Evolutionary conservation across 1,140 invertebrate genomes (phyloP).

Genomic region (Papilio helenus): DNA sequence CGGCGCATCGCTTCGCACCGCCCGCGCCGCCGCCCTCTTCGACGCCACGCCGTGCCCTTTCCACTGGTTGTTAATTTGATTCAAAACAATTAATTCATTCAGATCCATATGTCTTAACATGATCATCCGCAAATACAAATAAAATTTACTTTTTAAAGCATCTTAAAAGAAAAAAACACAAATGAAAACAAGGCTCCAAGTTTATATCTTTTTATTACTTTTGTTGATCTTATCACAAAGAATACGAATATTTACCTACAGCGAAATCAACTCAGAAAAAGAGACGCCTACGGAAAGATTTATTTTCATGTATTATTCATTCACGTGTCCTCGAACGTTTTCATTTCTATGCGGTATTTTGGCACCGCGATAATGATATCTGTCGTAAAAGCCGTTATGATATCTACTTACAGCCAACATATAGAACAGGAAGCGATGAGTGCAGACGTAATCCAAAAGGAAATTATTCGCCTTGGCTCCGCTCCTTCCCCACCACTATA

Average conservation of each 20-base stretch:
- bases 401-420: slow-evolving; percentile 45
- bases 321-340: slow-evolving; percentile 75
- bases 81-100: slow-evolving; percentile 60
- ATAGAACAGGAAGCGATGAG: slow-evolving; percentile 39
- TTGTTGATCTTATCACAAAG: slow-evolving; percentile 64
- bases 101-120: slow-evolving; percentile 42
- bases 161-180: slow-evolving; percentile 6
- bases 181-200: neutral
- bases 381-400: slow-evolving; percentile 63
- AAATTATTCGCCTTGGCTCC: neutral
- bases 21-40: slow-evolving; percentile 69
- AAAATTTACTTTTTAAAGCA: neutral
- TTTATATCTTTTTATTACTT: slow-evolving; percentile 44
- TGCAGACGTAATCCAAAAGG: neutral
- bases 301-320: slow-evolving; percentile 82
- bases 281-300: slow-evolving; percentile 72
- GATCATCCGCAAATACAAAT: neutral
- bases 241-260: slow-evolving; percentile 72
- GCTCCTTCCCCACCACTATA: neutral
- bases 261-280: slow-evolving; percentile 70
- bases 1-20: slow-evolving; percentile 78
- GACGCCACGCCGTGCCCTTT: slow-evolving; percentile 60
- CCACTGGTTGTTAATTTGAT: slow-evolving; percentile 72
- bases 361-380: slow-evolving; percentile 77
- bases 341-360: slow-evolving; percentile 77